Percentiles rank a stretch among this genome's conserved stretches.
Evolutionary conservation across 2,888 invertebrate species (phyloP).

Genomic region (Sminthurides aquaticus): DNA sequence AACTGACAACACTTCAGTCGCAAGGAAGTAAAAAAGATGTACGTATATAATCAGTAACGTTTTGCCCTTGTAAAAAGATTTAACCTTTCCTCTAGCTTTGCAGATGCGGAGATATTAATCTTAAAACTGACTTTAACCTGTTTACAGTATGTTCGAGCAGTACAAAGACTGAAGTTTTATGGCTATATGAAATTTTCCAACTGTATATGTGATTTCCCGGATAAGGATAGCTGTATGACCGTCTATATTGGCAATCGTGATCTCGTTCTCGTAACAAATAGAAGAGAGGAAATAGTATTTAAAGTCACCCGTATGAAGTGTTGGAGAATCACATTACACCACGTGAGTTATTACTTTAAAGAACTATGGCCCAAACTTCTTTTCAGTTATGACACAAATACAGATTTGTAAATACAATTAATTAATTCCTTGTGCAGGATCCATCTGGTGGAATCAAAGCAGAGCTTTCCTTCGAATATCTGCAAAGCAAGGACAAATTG

Average conservation of each 20-base stretch:
- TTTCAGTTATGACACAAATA: too few relatives aligned
- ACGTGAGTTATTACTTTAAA: slow-evolving; percentile 52
- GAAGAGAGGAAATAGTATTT: slow-evolving; percentile 64
- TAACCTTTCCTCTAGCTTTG: too few relatives aligned
- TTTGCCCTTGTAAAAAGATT: background rate
- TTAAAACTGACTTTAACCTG: too few relatives aligned
- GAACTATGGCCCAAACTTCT: background rate
- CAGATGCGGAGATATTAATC: too few relatives aligned
- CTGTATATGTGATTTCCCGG: slow-evolving; percentile 69
- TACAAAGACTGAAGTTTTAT: slow-evolving; percentile 74
- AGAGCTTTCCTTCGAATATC: slow-evolving; percentile 90
- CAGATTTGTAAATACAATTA: too few relatives aligned
- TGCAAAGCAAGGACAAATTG: slow-evolving; percentile 80
- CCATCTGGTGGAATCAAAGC: slow-evolving; percentile 33
- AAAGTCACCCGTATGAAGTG: slow-evolving; percentile 94
- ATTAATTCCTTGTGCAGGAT: slow-evolving; percentile 26
- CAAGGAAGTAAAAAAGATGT: slow-evolving; percentile 77
- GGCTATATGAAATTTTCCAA: slow-evolving; percentile 75
- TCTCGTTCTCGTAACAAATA: slow-evolving; percentile 56
- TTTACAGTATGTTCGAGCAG: slow-evolving; percentile 74
- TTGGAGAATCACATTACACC: slow-evolving; percentile 88
- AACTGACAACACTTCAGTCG: slow-evolving; percentile 63
- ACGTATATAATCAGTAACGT: slow-evolving; percentile 32
- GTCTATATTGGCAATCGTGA: slow-evolving; percentile 82
- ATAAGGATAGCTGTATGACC: slow-evolving; percentile 58